Base-by-base conservation (phyloP, 1,140 invertebrate genomes). In the Grapholita molesta region DNA sequence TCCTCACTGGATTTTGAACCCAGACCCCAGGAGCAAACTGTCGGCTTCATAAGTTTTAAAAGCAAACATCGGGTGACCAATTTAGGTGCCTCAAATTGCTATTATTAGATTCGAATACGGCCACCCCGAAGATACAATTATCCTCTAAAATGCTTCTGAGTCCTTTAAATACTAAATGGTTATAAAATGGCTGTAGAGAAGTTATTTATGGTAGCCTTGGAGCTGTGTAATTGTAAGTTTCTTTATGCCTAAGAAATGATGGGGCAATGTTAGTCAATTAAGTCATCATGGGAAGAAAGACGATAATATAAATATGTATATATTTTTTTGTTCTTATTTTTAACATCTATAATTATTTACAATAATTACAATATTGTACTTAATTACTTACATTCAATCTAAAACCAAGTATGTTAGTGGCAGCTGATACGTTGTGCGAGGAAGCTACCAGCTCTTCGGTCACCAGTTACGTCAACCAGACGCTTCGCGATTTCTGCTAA, bases 31-130 rank as follows among this genome's bases (percentile, higher is more conserved):
- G n/a, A n/a, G n/a, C n/a, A n/a, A n/a, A n/a, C n/a, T n/a, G n/a
- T n/a, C n/a, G n/a, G n/a, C n/a, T n/a, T n/a, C n/a, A n/a, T n/a
- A n/a, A n/a, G n/a, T n/a, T 25, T 73, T 69, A 70, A 68, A 64
- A 67, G 67, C 28, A 52, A 38, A 68, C 77, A 72, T 73, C 73
- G 77, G 76, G 68, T 77, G 28, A 33, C 71, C 77, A 74, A 78
- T 81, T 78, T 69, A 67, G 69, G 33, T 68, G 48, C 18, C 66
- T 64, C 53, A 75, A 77, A 81, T 79, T 75, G 70, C 73, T 69
- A 72, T 77, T 78, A 80, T 80, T 80, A 80, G 71, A 48, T 55
- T 66, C 71, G 61, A 75, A 69, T 55, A 9, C 65, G 77, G 61
- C 79, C 77, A 79, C 77, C 77, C 72, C 67, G 79, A 33, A 69